Base-by-base conservation (phyloP, 1,140 invertebrate species). In the Acarapis woodi region DNA sequence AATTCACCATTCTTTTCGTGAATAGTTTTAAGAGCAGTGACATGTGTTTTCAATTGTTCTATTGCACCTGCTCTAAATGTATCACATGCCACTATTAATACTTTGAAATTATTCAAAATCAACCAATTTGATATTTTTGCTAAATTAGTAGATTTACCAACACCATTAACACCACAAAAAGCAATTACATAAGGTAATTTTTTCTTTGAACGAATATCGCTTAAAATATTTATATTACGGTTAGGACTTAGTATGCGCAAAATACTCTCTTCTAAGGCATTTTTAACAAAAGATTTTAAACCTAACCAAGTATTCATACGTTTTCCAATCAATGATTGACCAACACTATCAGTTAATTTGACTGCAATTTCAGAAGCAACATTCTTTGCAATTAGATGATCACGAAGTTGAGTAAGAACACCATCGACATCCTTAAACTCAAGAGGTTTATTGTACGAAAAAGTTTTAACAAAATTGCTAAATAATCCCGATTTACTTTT, bases 91-190 rank as follows among this genome's bases (percentile, higher is more conserved):
- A 90, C 90, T 42, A 99, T 94, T 46, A 99, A 55, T 12, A 99
- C 90, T 29, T 75, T 68, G 47, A 93, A 70, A 47, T 82, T 74
- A 56, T 99, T 99, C 60, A 97, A 88, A 45, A 96, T 85, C 34
- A 99, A 59, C 93, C 93, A 99, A 54, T 97, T 99, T 51, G 83
- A 85, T 38, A 99, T 93, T 67, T 99, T 99, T 2, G 93, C 90
- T 25, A 99, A 59, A 62, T 99, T 99, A 2, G 93, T 99, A 0
- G 87, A 96, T 53, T 99, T 99, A 32, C 93, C 93, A 2, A 99
- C 93, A 29, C 93, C 93, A 56, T 99, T 99, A 0, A 99, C 93
- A 32, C 93, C 93, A 60, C 93, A 99, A 53, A 99, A 99, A 0
- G 79, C 68, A 60, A 97, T 80, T 2, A 83, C 73, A 55, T 87